These are phyloP conservation scores for Garrulus glandarius DNA, from an alignment of 2,797 vertebrate genomes.

Conservation along the genomic window DNA sequence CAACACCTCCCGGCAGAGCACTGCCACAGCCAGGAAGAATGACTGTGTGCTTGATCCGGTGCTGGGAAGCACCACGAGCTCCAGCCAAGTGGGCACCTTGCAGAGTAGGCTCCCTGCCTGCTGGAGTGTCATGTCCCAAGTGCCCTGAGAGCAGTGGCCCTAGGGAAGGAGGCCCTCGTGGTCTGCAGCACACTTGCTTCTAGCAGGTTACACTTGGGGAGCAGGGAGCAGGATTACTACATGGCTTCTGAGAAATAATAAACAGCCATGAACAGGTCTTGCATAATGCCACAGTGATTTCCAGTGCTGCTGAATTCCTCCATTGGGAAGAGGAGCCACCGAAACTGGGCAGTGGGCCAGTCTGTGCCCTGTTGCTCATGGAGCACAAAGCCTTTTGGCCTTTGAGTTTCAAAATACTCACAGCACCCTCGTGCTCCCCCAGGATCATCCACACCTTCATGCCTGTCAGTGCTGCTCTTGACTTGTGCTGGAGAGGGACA, in stretches of 20 bases:
- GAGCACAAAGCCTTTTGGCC: neutral
- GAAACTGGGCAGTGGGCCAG: neutral
- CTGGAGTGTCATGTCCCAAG: neutral
- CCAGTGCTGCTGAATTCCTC: neutral
- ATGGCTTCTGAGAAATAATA: neutral
- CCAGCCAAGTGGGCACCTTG: neutral
- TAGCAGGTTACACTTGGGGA: neutral
- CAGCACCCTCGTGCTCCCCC: neutral
- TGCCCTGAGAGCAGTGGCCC: neutral
- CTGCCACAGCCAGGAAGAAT: neutral
- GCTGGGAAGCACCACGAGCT: neutral
- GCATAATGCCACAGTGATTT: neutral
- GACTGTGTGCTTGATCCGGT: neutral
- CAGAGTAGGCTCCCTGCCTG: neutral
- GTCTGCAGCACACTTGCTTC: neutral
- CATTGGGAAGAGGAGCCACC: neutral
- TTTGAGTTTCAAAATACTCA: neutral
- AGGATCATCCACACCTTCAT: neutral
- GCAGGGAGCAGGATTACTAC: neutral
- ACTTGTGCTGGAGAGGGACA: neutral
- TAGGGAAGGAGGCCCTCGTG: accelerated
- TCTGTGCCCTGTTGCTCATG: neutral
- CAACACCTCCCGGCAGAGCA: neutral
- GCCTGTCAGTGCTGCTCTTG: neutral
- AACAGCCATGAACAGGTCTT: neutral